phyloP scores from a whole-genome alignment of 2,113 vertebrate species.

The Alaudala cheleensis region DNA sequence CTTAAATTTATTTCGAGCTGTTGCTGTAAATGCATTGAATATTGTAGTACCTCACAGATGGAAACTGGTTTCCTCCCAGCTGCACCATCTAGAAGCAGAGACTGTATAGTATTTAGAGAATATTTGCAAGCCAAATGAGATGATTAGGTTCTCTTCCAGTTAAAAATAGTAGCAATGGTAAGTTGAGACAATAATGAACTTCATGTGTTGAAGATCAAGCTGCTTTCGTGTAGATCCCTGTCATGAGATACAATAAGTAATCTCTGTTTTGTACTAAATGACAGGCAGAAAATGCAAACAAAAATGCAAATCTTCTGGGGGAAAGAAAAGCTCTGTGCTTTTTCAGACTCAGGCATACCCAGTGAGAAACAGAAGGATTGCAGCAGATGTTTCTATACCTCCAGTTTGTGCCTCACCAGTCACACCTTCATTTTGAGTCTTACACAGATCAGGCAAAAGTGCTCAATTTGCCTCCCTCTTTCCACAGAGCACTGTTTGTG shows the following conservation, averaged over 20 bases:
- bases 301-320: not conserved
- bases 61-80: slow-evolving; percentile 2
- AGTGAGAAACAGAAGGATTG: not conserved
- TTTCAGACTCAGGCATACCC: not conserved
- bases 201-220: not conserved
- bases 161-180: not conserved
- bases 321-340: not conserved
- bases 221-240: not conserved
- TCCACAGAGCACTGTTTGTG: not conserved
- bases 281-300: not conserved
- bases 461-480: not conserved
- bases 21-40: not conserved
- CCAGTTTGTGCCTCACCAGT: not conserved
- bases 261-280: not conserved
- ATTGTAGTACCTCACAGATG: not conserved
- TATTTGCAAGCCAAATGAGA: slow-evolving; percentile 1
- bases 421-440: not conserved
- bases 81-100: slow-evolving; percentile 4
- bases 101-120: not conserved
- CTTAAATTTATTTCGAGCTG: not conserved
- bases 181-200: not conserved
- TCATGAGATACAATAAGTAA: not conserved
- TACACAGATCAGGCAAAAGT: fast-evolving
- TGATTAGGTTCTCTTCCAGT: not conserved
- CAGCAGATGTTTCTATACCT: not conserved